A percentile compares a stretch with the other conserved stretches of the same genome.
Conservation (phyloP, 1,140 invertebrate genomes). For the Drosophila willistoni region DNA sequence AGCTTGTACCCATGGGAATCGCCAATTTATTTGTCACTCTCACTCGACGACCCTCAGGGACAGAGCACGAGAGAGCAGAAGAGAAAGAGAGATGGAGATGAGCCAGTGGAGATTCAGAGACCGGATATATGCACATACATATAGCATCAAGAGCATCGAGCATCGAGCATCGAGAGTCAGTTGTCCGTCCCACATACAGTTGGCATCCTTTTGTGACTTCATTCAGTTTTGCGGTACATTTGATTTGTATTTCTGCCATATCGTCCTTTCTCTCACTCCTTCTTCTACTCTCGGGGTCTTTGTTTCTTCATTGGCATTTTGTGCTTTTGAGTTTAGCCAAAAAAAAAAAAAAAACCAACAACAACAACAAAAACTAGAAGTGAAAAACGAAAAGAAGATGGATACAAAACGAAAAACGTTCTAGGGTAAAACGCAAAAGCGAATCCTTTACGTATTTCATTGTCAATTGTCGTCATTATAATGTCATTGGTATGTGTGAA, state of each 20-base stretch:
- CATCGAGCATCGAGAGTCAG: neutral
- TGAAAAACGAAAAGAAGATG: neutral
- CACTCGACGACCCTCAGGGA: constrained; percentile 45
- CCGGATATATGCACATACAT: constrained; percentile 1
- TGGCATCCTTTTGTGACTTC: constrained; percentile 74
- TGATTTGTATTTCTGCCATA: constrained; percentile 66
- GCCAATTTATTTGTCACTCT: constrained; percentile 78
- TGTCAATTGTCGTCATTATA: constrained; percentile 71
- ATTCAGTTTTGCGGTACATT: constrained; percentile 81
- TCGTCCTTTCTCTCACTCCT: constrained; percentile 37
- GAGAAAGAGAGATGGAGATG: neutral
- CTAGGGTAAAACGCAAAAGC: constrained; percentile 20
- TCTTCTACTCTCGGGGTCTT: constrained; percentile 34
- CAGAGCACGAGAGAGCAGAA: neutral
- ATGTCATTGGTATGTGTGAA: constrained; percentile 56
- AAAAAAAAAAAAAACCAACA: constrained; percentile 10
- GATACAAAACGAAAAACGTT: neutral
- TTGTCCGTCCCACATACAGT: constrained; percentile 24
- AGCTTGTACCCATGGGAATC: constrained; percentile 69
- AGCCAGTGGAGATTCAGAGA: neutral
- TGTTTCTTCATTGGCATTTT: constrained; percentile 53
- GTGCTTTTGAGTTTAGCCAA: constrained; percentile 46
- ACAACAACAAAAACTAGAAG: neutral
- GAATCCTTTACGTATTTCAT: constrained; percentile 43
- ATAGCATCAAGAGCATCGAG: neutral